Percentiles rank a stretch among this genome's conserved stretches.
These are phyloP conservation scores for Anguilla marmorata DNA, from an alignment of 2,797 vertebrate genomes.

Conservation along the genomic window DNA sequence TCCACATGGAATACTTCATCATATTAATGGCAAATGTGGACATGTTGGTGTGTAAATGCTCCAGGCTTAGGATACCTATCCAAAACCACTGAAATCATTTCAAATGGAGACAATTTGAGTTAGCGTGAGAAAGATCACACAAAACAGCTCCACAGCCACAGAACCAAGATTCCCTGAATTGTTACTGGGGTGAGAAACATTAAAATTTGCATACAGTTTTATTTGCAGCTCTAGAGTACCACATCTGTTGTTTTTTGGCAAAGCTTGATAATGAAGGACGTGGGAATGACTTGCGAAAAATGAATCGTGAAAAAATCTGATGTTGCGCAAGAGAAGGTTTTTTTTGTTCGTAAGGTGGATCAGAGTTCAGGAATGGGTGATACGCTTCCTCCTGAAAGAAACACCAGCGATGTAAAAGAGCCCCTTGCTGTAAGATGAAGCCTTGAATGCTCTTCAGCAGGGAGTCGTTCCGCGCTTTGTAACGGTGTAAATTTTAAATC, in stretches of 20 bases:
- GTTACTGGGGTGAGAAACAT: slow-evolving; percentile 43
- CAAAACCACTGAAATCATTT: slow-evolving; percentile 48
- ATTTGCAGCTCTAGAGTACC: slow-evolving; percentile 50
- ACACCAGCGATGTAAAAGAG: neutral
- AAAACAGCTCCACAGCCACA: neutral
- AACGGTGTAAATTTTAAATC: slow-evolving; percentile 57
- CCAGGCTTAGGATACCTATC: slow-evolving; percentile 46
- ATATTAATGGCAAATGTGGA: neutral
- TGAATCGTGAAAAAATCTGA: neutral
- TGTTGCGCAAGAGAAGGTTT: neutral
- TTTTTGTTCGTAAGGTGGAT: neutral
- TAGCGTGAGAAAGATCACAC: slow-evolving; percentile 1
- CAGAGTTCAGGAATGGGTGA: neutral
- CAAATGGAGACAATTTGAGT: slow-evolving; percentile 45
- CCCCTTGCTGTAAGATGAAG: neutral
- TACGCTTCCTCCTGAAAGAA: neutral
- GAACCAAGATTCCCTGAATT: slow-evolving; percentile 35
- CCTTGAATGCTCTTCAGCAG: neutral
- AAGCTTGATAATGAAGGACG: slow-evolving; percentile 46
- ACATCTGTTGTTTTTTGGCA: slow-evolving; percentile 57
- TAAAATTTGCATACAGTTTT: slow-evolving; percentile 12
- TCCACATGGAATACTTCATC: neutral
- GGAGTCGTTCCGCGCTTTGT: neutral
- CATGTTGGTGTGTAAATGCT: slow-evolving; percentile 47
- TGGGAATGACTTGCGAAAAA: neutral